These are phyloP conservation scores for Rhabdophis nuchalis DNA, from an alignment of 2,797 vertebrate species.

Conservation along the genomic window DNA sequence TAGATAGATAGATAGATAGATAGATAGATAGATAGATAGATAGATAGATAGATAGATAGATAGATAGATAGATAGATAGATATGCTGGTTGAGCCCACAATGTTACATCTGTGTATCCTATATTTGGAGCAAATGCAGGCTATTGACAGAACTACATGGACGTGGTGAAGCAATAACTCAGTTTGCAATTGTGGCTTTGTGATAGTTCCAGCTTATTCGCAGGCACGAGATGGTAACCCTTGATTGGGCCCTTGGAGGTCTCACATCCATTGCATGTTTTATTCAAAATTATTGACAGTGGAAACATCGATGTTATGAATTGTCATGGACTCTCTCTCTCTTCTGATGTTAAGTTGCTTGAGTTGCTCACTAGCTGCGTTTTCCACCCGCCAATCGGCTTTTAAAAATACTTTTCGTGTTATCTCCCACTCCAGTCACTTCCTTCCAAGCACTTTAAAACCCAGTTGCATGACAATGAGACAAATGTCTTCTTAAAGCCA, in stretches of 20 bases:
- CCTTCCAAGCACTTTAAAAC: background rate
- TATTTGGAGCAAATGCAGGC: background rate
- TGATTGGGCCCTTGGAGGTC: background rate
- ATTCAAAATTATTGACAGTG: background rate
- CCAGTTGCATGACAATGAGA: background rate
- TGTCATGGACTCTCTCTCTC: too few species aligned
- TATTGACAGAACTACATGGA: rapidly evolving
- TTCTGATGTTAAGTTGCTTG: background rate
- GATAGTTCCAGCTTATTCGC: background rate
- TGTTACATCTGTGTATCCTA: background rate
- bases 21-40: too few species aligned
- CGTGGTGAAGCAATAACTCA: background rate
- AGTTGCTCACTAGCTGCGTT: background rate
- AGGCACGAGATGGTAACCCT: background rate
- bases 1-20: too few species aligned
- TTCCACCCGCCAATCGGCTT: background rate
- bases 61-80: too few species aligned
- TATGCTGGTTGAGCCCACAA: background rate
- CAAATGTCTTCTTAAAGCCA: background rate
- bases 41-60: too few species aligned
- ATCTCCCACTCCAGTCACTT: background rate
- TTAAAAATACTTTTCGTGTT: background rate
- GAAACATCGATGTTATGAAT: background rate
- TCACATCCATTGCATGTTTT: background rate
- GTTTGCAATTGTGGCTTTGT: background rate